A percentile compares a stretch with the other conserved stretches of the same genome.
Evolutionary conservation across 2,888 invertebrate species (phyloP).

Genomic region (Amiota mariae): DNA sequence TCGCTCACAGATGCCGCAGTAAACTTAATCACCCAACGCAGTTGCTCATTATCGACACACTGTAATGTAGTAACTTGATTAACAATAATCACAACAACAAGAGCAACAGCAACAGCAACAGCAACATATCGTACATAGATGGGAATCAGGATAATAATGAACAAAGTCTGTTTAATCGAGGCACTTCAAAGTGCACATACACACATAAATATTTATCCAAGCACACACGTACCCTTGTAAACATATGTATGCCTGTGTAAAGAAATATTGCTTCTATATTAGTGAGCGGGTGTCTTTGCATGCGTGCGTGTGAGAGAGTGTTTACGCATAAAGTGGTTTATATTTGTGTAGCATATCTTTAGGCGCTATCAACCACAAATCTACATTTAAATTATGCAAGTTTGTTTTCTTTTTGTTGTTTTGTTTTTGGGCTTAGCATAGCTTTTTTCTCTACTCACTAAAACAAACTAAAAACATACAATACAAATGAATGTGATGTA

Average conservation of each 20-base stretch:
- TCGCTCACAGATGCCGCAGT: slow-evolving; percentile 27
- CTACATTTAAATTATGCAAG: slow-evolving; percentile 66
- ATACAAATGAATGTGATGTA: slow-evolving; percentile 37
- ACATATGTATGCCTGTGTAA: slow-evolving; percentile 38
- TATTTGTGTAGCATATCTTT: slow-evolving; percentile 54
- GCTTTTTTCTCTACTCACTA: background rate
- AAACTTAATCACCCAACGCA: slow-evolving; percentile 23
- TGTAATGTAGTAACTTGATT: background rate
- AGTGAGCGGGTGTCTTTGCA: background rate
- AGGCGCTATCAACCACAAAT: slow-evolving; percentile 66
- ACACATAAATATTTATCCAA: slow-evolving; percentile 13
- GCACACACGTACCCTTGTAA: slow-evolving; percentile 14
- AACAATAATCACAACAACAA: slow-evolving; percentile 54
- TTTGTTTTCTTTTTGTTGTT: slow-evolving; percentile 42
- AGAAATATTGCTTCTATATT: background rate
- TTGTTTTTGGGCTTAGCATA: background rate
- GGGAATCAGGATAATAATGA: slow-evolving; percentile 12
- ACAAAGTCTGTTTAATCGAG: slow-evolving; percentile 30
- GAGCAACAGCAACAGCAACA: slow-evolving; percentile 44
- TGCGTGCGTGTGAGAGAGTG: slow-evolving; percentile 5
- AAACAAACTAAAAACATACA: background rate
- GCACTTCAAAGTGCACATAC: slow-evolving; percentile 7
- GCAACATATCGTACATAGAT: slow-evolving; percentile 34
- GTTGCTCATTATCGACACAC: slow-evolving; percentile 41
- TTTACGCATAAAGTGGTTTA: slow-evolving; percentile 52